These are phyloP conservation scores for Andricus quercusramuli DNA, from an alignment of 2,888 invertebrate genomes.

Conservation along the genomic window DNA sequence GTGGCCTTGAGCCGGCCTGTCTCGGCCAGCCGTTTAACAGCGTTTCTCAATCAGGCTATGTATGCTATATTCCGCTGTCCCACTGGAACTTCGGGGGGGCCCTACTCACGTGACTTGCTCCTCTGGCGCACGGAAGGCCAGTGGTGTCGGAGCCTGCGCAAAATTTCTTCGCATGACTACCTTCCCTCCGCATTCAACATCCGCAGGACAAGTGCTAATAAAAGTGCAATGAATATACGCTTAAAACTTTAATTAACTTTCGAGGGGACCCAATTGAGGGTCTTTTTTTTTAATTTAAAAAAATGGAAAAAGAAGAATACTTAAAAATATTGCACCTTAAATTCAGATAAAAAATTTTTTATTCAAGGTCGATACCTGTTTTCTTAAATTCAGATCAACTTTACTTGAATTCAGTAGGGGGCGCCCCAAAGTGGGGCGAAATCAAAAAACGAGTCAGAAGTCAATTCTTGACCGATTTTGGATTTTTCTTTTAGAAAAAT, in stretches of 20 bases:
- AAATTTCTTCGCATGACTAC: conserved; percentile 6
- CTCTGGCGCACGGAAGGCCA: conserved; percentile 10
- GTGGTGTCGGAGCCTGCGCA: background rate
- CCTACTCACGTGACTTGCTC: conserved; percentile 23
- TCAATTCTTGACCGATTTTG: too few relatives aligned
- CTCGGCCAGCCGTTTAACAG: conserved; percentile 68
- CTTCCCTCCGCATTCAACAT: background rate
- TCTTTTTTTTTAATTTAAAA: too few relatives aligned
- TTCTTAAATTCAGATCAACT: too few relatives aligned
- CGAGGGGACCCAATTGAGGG: background rate
- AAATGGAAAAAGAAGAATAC: too few relatives aligned
- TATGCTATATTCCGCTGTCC: conserved; percentile 16
- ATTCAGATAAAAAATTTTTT: too few relatives aligned
- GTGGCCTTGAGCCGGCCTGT: conserved; percentile 76
- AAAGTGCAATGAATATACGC: background rate
- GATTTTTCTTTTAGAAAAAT: too few relatives aligned
- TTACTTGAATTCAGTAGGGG: too few relatives aligned
- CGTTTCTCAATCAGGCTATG: conserved; percentile 73
- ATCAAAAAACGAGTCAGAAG: too few relatives aligned
- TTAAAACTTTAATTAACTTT: background rate
- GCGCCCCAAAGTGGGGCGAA: too few relatives aligned
- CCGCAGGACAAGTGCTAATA: background rate
- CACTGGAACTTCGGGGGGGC: conserved; percentile 46
- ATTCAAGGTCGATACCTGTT: too few relatives aligned
- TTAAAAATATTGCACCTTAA: too few relatives aligned